These are phyloP conservation scores for Parnassius glacialis DNA, from an alignment of 2,888 invertebrate genomes.

Conservation along the genomic window DNA sequence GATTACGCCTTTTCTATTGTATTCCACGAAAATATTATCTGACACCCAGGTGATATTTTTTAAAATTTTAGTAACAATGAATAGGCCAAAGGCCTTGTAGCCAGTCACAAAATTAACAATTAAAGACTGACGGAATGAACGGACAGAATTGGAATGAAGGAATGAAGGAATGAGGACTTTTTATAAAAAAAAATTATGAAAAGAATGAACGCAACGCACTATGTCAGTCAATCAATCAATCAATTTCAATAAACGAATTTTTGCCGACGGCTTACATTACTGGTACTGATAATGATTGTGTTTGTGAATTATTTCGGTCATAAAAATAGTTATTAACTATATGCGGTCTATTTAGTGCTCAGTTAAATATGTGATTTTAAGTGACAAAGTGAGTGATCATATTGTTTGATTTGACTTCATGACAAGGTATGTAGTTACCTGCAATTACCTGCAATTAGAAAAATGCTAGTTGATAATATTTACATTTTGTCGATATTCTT, in stretches of 20 bases:
- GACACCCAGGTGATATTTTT: no score
- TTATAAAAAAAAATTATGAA: constrained; percentile 15
- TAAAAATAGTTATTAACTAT: constrained; percentile 3
- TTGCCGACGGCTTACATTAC: constrained; percentile 44
- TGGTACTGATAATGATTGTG: neutral
- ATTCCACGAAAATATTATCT: no score
- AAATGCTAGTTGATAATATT: constrained; percentile 13
- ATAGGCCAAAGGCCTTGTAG: no score
- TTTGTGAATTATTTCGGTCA: constrained; percentile 13
- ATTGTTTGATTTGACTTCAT: constrained; percentile 23
- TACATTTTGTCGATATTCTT: constrained; percentile 5
- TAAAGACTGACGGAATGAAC: constrained; percentile 13
- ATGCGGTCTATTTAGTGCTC: constrained; percentile 6
- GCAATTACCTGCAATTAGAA: constrained; percentile 23
- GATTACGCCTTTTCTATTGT: no score
- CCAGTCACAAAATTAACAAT: no score
- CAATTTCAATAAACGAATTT: constrained; percentile 54
- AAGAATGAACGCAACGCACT: constrained; percentile 13
- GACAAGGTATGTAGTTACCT: constrained; percentile 25
- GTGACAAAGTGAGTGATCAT: constrained; percentile 28
- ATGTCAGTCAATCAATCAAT: constrained; percentile 48
- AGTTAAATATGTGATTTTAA: constrained; percentile 16
- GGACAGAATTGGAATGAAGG: constrained; percentile 8
- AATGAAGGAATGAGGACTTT: constrained; percentile 1
- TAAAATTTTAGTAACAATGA: no score